Conservation (phyloP, 2,888 invertebrate genomes). For the Hyposoter dolosus region DNA sequence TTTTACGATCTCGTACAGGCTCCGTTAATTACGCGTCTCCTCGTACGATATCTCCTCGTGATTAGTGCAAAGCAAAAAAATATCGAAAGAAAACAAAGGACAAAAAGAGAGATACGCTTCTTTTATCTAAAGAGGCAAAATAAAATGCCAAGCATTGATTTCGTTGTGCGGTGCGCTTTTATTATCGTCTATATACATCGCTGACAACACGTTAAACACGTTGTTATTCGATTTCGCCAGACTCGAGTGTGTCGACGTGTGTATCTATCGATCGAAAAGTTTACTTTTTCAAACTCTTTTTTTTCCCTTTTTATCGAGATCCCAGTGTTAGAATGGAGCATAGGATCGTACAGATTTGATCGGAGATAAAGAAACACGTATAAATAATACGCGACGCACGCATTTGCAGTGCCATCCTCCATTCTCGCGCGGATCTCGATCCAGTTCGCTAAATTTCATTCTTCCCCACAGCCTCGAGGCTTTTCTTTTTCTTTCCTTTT, state of each 20-base stretch:
- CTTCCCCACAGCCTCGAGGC: background rate
- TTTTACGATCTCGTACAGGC: background rate
- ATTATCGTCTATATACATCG: slow-evolving; percentile 8
- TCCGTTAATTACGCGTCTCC: slow-evolving; percentile 37
- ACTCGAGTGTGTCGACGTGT: slow-evolving; percentile 23
- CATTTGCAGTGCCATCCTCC: background rate
- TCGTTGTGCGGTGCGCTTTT: slow-evolving; percentile 31
- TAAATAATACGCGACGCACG: background rate
- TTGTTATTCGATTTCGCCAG: slow-evolving; percentile 23
- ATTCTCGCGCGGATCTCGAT: background rate
- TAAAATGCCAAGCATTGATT: slow-evolving; percentile 15
- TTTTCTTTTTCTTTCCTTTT: background rate
- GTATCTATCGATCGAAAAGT: slow-evolving; percentile 17
- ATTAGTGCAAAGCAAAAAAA: slow-evolving; percentile 31
- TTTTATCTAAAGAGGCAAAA: background rate
- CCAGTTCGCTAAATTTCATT: background rate
- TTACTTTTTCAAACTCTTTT: background rate
- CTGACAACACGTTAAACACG: slow-evolving; percentile 14
- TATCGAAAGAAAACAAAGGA: background rate
- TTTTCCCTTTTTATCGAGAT: background rate
- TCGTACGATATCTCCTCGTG: slow-evolving; percentile 41
- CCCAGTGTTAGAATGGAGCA: slow-evolving; percentile 9
- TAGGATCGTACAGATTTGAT: background rate
- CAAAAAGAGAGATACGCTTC: background rate
- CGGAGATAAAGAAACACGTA: background rate